These are phyloP conservation scores for Ceryle rudis DNA, from an alignment of 2,797 vertebrate genomes.

Conservation along the genomic window DNA sequence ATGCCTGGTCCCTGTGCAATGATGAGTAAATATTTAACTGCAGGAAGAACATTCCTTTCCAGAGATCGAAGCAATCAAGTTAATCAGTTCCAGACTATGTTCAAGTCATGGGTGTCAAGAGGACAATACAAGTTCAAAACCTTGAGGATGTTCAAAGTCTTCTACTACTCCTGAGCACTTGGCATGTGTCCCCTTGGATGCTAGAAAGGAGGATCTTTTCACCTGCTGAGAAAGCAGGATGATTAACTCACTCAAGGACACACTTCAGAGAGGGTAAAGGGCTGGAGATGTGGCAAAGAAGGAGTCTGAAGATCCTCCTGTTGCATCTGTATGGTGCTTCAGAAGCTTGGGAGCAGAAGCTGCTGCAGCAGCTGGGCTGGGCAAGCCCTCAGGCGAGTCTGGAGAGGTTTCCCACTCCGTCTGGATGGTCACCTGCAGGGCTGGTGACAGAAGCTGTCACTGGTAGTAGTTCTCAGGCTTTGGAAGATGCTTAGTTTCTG, in stretches of 20 bases:
- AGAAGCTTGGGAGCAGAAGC: background rate
- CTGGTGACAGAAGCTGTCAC: background rate
- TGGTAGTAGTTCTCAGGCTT: background rate
- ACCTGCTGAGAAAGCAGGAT: background rate
- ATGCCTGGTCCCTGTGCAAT: background rate
- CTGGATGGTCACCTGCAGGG: background rate
- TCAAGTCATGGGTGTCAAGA: slow-evolving; percentile 32
- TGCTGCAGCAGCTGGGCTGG: background rate
- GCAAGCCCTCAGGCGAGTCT: background rate
- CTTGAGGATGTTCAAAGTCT: slow-evolving; percentile 55
- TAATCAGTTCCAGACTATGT: slow-evolving; percentile 65
- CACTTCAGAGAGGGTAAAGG: background rate
- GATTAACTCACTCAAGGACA: background rate
- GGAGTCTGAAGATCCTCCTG: background rate
- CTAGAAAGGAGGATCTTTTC: background rate
- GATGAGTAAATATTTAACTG: slow-evolving; percentile 73
- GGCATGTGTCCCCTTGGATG: background rate
- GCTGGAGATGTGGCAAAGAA: background rate
- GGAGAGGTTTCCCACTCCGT: background rate
- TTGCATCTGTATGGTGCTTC: background rate
- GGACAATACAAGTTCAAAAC: slow-evolving; percentile 49
- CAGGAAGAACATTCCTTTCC: slow-evolving; percentile 60
- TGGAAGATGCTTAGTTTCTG: background rate
- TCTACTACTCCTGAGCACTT: background rate
- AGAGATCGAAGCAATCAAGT: slow-evolving; percentile 20